phyloP scores from a whole-genome alignment of 2,113 vertebrate species.

The Lamprotornis superbus region DNA sequence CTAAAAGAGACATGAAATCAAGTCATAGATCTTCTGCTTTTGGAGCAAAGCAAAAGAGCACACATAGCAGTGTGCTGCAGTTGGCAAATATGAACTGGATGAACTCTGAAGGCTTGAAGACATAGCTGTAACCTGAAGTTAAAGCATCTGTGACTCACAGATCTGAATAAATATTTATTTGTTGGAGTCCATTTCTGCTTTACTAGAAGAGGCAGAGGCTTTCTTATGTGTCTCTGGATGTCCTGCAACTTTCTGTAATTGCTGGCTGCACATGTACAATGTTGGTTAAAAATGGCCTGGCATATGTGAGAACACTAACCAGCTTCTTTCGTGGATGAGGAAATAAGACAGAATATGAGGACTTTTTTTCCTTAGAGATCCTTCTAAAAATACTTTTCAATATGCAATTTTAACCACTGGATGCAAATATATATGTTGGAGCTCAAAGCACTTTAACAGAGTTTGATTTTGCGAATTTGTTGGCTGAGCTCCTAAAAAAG shows the following conservation, averaged over 20 bases:
- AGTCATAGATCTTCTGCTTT: not conserved
- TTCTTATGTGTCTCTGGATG: not conserved
- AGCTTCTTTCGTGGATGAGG: not conserved
- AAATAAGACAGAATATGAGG: not conserved
- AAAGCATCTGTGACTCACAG: not conserved
- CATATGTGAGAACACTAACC: not conserved
- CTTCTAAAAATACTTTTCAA: not conserved
- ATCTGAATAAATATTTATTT: slow-evolving; percentile 43
- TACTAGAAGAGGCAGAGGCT: not conserved
- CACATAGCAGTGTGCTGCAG: not conserved
- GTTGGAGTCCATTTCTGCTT: not conserved
- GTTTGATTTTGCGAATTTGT: not conserved
- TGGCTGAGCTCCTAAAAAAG: not conserved
- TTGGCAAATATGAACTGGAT: not conserved
- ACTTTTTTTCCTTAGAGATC: not conserved
- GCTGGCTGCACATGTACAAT: not conserved
- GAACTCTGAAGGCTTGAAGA: not conserved
- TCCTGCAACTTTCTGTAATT: slow-evolving; percentile 6
- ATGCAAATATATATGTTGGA: not conserved
- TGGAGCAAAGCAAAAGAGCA: not conserved
- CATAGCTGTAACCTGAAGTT: not conserved
- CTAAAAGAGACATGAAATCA: not conserved
- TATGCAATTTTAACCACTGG: not conserved
- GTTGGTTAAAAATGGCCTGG: not conserved
- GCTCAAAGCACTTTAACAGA: not conserved